Conservation (phyloP, 2,888 invertebrate species). For the Leucophenga montana region DNA sequence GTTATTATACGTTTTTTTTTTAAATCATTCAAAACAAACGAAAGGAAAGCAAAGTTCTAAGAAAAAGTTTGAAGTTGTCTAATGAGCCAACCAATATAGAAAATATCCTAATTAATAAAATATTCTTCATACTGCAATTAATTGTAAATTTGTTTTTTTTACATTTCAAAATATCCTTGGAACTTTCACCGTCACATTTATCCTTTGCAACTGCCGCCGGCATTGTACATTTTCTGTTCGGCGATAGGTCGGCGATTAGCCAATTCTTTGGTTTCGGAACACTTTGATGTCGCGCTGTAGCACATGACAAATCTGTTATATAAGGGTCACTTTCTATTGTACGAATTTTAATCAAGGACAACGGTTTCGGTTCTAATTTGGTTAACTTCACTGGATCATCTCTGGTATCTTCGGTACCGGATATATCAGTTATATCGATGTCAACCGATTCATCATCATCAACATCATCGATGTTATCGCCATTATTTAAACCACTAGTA, state of each 20-base stretch:
- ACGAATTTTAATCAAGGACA: conserved; percentile 60
- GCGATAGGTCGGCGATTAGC: conserved; percentile 67
- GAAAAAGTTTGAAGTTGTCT: too few relatives aligned
- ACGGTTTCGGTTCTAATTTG: conserved; percentile 50
- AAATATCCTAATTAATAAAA: too few relatives aligned
- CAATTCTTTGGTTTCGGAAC: conserved; percentile 63
- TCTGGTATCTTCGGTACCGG: conserved; percentile 60
- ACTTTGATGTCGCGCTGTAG: conserved; percentile 43
- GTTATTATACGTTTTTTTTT: too few relatives aligned
- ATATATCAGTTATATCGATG: conserved; percentile 72
- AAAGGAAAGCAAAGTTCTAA: too few relatives aligned
- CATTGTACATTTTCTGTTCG: conserved; percentile 48
- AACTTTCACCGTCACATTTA: conserved; percentile 23
- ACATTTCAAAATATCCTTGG: not conserved
- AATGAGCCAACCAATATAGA: too few relatives aligned
- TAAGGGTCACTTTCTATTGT: conserved; percentile 37
- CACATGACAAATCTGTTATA: conserved; percentile 35
- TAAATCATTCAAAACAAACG: too few relatives aligned
- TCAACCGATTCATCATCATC: conserved; percentile 73
- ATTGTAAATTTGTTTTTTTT: too few relatives aligned
- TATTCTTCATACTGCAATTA: too few relatives aligned
- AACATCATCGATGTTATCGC: conserved; percentile 25
- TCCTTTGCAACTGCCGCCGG: conserved; percentile 33
- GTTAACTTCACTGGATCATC: conserved; percentile 40
- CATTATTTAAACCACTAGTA: conserved; percentile 51